These are phyloP conservation scores for Lepilemur ruficaudatus DNA, from an alignment of 2,797 vertebrate species.

Conservation along the genomic window DNA sequence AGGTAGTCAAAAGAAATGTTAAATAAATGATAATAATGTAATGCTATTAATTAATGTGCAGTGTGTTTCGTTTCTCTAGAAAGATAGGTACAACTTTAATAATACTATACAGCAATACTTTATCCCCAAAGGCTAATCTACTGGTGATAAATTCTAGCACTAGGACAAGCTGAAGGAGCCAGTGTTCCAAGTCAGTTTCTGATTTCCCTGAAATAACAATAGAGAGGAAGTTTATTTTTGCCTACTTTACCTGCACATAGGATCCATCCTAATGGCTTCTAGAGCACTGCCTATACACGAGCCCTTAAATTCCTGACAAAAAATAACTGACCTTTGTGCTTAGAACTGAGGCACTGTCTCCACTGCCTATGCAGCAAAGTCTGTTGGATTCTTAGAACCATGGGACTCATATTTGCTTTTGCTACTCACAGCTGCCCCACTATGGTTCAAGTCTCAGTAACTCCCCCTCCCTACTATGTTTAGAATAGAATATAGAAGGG, in stretches of 20 bases:
- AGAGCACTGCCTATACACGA: not conserved
- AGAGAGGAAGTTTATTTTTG: not conserved
- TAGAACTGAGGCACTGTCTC: not conserved
- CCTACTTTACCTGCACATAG: not conserved
- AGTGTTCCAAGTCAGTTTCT: not conserved
- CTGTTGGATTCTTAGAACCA: not conserved
- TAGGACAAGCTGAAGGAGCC: not conserved
- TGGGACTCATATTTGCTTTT: not conserved
- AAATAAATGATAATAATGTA: not conserved
- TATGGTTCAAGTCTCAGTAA: not conserved
- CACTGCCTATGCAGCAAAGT: not conserved
- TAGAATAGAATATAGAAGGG: too few species aligned
- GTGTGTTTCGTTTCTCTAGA: not conserved
- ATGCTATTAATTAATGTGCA: not conserved
- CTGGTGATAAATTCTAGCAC: not conserved
- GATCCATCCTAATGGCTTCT: not conserved
- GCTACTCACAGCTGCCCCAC: not conserved
- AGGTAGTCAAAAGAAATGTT: not conserved
- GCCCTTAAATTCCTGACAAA: not conserved
- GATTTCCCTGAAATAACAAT: not conserved
- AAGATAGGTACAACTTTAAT: not conserved
- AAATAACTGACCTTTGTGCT: not conserved
- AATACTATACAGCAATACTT: conserved; percentile 21
- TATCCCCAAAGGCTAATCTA: not conserved
- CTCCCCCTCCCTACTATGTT: too few species aligned